Evolutionary conservation across 1,140 invertebrate species (phyloP).

Genomic region (Harlomillsia oculata): DNA sequence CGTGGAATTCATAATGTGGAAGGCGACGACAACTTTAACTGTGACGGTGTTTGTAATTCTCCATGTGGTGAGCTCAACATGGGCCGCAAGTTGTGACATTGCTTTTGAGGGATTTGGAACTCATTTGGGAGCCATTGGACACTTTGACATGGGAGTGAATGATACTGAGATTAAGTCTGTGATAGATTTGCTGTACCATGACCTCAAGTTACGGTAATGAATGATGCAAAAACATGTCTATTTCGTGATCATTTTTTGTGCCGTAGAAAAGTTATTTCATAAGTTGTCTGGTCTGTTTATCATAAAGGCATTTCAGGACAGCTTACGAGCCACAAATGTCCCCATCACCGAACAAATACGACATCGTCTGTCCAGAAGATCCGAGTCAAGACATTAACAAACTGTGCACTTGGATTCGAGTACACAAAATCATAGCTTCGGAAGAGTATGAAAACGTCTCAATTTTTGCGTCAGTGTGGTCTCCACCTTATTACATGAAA

Average conservation of each 20-base stretch:
- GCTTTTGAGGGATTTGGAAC: conserved; percentile 19
- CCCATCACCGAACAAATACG: conserved; percentile 1
- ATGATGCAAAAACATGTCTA: background rate
- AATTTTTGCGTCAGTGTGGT: conserved; percentile 22
- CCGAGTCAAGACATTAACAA: too few relatives aligned
- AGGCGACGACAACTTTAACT: too few relatives aligned
- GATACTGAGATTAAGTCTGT: conserved; percentile 1
- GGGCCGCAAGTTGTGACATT: background rate
- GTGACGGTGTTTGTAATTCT: too few relatives aligned
- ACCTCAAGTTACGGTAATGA: conserved; percentile 14
- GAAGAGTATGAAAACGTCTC: background rate
- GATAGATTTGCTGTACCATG: conserved; percentile 4
- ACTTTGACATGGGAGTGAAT: background rate
- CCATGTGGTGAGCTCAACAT: too few relatives aligned
- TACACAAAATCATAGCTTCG: background rate
- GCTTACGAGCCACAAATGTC: conserved; percentile 18
- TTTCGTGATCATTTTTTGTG: too few relatives aligned
- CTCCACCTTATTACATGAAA: conserved; percentile 25
- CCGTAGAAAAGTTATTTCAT: too few relatives aligned
- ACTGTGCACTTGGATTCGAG: conserved; percentile 12
- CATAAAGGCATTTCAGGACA: conserved; percentile 14
- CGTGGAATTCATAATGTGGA: too few relatives aligned
- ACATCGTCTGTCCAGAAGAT: conserved; percentile 3
- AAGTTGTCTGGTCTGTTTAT: too few relatives aligned
- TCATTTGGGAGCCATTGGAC: conserved; percentile 4